phyloP scores from a whole-genome alignment of 2,888 invertebrate species.

The Cacoxenus indagator region DNA sequence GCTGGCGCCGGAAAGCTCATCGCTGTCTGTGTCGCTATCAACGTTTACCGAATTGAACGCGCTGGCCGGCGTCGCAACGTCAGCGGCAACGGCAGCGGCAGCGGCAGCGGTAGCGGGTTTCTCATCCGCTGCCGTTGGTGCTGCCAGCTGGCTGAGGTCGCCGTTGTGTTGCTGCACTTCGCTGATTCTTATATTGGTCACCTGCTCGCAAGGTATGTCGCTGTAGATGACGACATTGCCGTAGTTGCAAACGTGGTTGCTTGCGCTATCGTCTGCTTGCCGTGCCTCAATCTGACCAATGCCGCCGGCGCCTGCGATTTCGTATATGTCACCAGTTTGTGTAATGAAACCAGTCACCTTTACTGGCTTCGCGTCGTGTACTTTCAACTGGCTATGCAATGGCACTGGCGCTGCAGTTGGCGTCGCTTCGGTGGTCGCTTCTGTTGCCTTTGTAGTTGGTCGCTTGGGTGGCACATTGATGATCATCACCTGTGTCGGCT shows the following conservation, averaged over 20 bases:
- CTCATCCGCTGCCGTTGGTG: neutral
- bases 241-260: slow-evolving; percentile 59
- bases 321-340: slow-evolving; percentile 59
- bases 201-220: slow-evolving; percentile 60
- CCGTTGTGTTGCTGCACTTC: slow-evolving; percentile 34
- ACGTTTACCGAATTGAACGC: slow-evolving; percentile 6
- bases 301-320: slow-evolving; percentile 53
- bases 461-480: slow-evolving; percentile 51
- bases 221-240: slow-evolving; percentile 65
- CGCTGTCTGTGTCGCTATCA: neutral
- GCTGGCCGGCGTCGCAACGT: neutral
- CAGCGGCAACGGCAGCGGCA: neutral
- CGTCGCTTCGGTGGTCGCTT: neutral
- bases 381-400: slow-evolving; percentile 32
- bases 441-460: slow-evolving; percentile 17
- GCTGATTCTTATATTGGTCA: slow-evolving; percentile 49
- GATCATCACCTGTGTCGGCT: slow-evolving; percentile 42
- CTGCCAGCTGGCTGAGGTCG: neutral
- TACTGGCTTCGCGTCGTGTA: slow-evolving; percentile 43
- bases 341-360: slow-evolving; percentile 65
- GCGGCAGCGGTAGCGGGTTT: neutral
- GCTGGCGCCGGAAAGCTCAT: slow-evolving; percentile 2
- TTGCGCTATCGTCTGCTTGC: slow-evolving; percentile 41
- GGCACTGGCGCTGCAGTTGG: neutral
- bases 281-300: slow-evolving; percentile 58